Base-by-base conservation (phyloP, 2,888 invertebrate genomes). In the Habrosyne pyritoides region DNA sequence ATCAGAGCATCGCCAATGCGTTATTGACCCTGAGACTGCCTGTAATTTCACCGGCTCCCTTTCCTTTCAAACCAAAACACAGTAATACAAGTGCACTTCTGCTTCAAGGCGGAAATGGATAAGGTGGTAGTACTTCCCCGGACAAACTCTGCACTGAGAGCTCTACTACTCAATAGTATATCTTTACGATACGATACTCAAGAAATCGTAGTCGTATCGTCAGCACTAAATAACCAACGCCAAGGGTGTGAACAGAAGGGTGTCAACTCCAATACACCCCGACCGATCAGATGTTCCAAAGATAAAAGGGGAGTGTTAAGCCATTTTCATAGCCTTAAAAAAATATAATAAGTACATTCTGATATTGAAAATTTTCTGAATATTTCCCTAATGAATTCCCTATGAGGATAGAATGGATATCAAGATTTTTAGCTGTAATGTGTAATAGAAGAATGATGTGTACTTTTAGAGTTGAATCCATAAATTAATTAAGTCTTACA, bases 361-460 rank as follows among this genome's bases (percentile, higher is more conserved):
- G 69, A 77, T 72, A 76, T 79, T 73, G 72, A 24, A 24, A 71
- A 75, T 81, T 71, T 76, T 75, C 77, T 65, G 63, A 71, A 71
- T 68, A 73, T 67, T 68, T 18, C 28, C 6, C 10, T 67, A 61
- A 62, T 49, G 18, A 49, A 18, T 14, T 49, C 8, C 14, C 26
- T n/a, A 14, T 24, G 10, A 48, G 21, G 24, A 47, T 18, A 14
- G 14, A 47, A 21, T 47, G 21, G 8, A 47, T 21, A 47, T 47
- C 8, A 10, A 3, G 2, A 12, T 21, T 21, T 21, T 8, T 24
- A n/a, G n/a, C n/a, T n/a, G n/a, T n/a, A n/a, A n/a, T n/a, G n/a
- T n/a, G n/a, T n/a, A n/a, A n/a, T n/a, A n/a, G n/a, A n/a, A n/a
- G n/a, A n/a, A n/a, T n/a, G n/a, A n/a, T n/a, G n/a, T n/a, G n/a